phyloP scores from a whole-genome alignment of 2,113 vertebrate genomes.

The Scalopus aquaticus region DNA sequence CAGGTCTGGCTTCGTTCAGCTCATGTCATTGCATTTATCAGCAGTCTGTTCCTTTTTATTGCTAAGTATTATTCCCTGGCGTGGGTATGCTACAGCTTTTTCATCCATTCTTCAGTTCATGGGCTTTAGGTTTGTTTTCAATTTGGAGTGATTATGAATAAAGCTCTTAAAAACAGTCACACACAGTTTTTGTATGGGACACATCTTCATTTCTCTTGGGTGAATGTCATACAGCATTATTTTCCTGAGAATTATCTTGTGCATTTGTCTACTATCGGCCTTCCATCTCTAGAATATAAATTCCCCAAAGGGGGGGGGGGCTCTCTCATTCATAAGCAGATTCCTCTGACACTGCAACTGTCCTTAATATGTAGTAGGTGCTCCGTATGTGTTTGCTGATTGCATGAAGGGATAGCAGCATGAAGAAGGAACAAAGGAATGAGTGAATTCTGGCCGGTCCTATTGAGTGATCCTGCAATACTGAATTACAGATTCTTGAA shows the following conservation, averaged over 20 bases:
- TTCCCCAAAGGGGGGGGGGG: neutral
- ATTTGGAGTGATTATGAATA: neutral
- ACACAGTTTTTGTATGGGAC: neutral
- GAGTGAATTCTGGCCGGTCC: neutral
- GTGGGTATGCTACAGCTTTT: neutral
- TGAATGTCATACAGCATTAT: slow-evolving; percentile 30
- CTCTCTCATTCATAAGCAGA: neutral
- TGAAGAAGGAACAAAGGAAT: slow-evolving; percentile 17
- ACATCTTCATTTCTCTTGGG: slow-evolving; percentile 5
- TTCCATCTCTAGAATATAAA: neutral
- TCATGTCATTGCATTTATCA: neutral
- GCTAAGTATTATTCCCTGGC: neutral
- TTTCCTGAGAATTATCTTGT: slow-evolving; percentile 40
- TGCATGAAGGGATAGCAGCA: neutral
- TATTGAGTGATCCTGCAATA: neutral
- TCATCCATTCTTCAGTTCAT: neutral
- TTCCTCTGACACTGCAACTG: neutral
- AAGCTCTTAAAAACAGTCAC: neutral
- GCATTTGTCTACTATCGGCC: neutral
- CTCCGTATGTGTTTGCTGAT: neutral
- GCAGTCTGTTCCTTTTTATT: neutral
- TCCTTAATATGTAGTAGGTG: neutral
- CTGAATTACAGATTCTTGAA: neutral
- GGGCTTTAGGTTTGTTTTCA: neutral
- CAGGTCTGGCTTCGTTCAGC: slow-evolving; percentile 27